These are phyloP conservation scores for Cosmia pyralina DNA, from an alignment of 2,888 invertebrate genomes.

Conservation along the genomic window DNA sequence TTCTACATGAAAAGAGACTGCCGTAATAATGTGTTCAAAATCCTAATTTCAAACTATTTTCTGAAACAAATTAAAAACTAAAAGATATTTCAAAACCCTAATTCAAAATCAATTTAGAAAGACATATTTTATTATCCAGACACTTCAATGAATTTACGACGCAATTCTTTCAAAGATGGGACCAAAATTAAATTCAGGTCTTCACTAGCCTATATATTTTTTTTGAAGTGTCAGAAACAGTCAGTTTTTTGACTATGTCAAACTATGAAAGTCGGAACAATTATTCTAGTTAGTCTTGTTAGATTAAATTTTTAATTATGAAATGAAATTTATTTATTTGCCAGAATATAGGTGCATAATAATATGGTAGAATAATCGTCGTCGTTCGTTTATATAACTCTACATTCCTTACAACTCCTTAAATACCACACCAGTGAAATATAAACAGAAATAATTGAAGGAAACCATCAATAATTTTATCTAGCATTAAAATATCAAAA, in stretches of 20 bases:
- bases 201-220: neutral
- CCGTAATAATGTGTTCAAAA: neutral
- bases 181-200: slow-evolving; percentile 10
- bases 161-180: slow-evolving; percentile 27
- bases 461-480: neutral
- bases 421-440: neutral
- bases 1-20: neutral
- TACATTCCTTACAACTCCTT: neutral
- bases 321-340: too few relatives aligned
- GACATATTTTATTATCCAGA: slow-evolving; percentile 25
- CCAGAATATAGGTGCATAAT: too few relatives aligned
- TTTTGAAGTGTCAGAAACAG: too few relatives aligned
- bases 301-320: neutral
- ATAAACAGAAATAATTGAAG: neutral
- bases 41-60: neutral
- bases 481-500: neutral
- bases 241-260: neutral
- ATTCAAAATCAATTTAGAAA: slow-evolving; percentile 12
- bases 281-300: too few relatives aligned
- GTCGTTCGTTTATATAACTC: too few relatives aligned
- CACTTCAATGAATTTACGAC: slow-evolving; percentile 31
- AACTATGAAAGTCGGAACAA: neutral
- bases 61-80: slow-evolving; percentile 10
- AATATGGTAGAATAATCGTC: too few relatives aligned
- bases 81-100: slow-evolving; percentile 4